Base-by-base conservation (phyloP, 1,140 invertebrate genomes). In the Drosophila triauraria region DNA sequence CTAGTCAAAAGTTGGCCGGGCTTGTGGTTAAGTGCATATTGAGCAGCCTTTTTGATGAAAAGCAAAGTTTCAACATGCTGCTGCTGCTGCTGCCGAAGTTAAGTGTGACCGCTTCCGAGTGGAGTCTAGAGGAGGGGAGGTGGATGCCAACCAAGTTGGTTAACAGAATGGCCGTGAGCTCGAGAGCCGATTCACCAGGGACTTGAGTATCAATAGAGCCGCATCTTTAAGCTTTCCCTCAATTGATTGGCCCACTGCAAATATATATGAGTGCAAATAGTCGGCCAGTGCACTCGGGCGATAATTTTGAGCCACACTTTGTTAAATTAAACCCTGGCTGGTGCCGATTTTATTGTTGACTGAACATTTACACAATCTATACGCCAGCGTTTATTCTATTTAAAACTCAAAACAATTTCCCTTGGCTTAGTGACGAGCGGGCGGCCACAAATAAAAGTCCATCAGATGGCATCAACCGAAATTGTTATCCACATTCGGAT, bases 361-460 rank as follows among this genome's bases (percentile, higher is more conserved):
- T 78, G 81, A 80, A 78, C 84, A 88, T 80, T 87, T 88, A 57
- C 76, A 88, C 84, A 88, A 88, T 88, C 83, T 84, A 81, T 84
- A 78, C 85, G 85, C 81, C 85, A 88, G 88, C 78, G 69, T 90
- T 88, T 83, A 84, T 88, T 88, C 79, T 75, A 90, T 90, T 88
- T 88, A 88, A 84, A 90, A 84, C 59, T 57, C 53, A 88, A 88
- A 90, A 88, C 84, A 90, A 90, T 88, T 84, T 90, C 62, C 78
- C 62, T 58, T 58, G 69, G 85, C 84, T 87, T 88, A 74, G 68
- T 48, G 62, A 67, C 54, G 72, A 63, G 75, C 27, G 64, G 42
- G 46, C 62, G n/a, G n/a, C n/a, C n/a, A n/a, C n/a, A n/a, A n/a
- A n/a, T n/a, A n/a, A n/a, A 82, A 68, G 53, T 68, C 85, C 61